Evolutionary conservation across 2,888 invertebrate genomes (phyloP), one percentile per base, ranked within the genome.

Genomic region (Epicampocera succincta): DNA sequence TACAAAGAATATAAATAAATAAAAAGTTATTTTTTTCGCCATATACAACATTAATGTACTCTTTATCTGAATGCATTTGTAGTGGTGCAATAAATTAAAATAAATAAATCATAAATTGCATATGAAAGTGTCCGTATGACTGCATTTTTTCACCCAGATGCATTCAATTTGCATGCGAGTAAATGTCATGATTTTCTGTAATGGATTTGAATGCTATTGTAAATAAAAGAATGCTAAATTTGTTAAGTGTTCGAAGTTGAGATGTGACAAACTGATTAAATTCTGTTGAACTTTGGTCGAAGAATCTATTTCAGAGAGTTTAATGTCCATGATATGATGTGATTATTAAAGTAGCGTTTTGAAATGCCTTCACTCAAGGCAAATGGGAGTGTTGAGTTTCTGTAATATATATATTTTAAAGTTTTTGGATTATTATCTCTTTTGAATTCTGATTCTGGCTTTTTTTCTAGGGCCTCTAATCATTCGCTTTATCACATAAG

Each of bases 81-180:
- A 66, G 75, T 76, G 38, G 33, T 52, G 42, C 15, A 52, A 52
- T 52, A 76, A 76, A 68, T 52, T 69, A 54, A 76, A 68, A 68
- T 61, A 76, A 68, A 76, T 68, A 76, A 76, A 76, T 68, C 68
- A 76, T 76, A 68, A 76, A 69, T 68, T 60, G 38, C 68, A 76
- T 69, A 60, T 52, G 50, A 68, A 69, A 52, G 68, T 61, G 58
- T 60, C 12, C 40, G 44, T 44, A 29, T 60, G 50, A 33, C 50
- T 76, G 52, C 60, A 52, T 60, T 68, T 61, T 68, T 60, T 61
- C 60, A 68, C 44, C 25, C 48, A 76, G 44, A 33, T 74, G 63
- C 19, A 76, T 68, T 61, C 44, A 69, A 60, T 76, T 76, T 69
- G 50, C 52, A 61, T 60, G n/a, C 50, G 25, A 61, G 46, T 52